A percentile compares a stretch with the other conserved stretches of the same genome.
phyloP scores from a whole-genome alignment of 1,140 invertebrate genomes.

The Drosophila kohkoa region DNA sequence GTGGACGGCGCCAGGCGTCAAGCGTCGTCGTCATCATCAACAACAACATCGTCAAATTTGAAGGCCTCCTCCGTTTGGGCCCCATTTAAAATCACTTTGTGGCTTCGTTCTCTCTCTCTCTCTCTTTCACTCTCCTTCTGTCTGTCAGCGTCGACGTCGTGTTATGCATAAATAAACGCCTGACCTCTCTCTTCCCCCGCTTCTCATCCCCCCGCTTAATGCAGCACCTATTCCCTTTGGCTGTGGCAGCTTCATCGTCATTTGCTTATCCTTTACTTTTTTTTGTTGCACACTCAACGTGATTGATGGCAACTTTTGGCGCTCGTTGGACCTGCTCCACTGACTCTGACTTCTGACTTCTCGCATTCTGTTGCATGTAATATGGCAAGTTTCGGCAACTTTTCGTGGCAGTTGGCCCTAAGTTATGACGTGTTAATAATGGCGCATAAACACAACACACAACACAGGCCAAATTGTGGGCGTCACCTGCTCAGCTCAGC shows the following conservation, averaged over 20 bases:
- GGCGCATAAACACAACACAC: slow-evolving; percentile 54
- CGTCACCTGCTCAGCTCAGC: slow-evolving; percentile 32
- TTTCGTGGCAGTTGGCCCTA: slow-evolving; percentile 22
- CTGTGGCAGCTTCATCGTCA: slow-evolving; percentile 21
- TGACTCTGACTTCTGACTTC: background rate
- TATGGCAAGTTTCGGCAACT: slow-evolving; percentile 44
- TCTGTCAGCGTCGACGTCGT: slow-evolving; percentile 22
- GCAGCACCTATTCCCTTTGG: background rate
- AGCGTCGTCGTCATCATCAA: slow-evolving; percentile 28
- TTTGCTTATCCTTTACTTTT: slow-evolving; percentile 46
- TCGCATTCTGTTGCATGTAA: slow-evolving; percentile 12
- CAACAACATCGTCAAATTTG: slow-evolving; percentile 56
- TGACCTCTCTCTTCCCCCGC: background rate
- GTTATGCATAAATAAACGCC: slow-evolving; percentile 67
- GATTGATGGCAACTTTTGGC: slow-evolving; percentile 58
- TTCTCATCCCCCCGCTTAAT: background rate
- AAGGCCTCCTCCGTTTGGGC: slow-evolving; percentile 32
- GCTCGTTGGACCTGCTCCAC: slow-evolving; percentile 2
- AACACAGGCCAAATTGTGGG: slow-evolving; percentile 34
- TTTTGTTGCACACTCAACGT: slow-evolving; percentile 19
- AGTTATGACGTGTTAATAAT: slow-evolving; percentile 72
- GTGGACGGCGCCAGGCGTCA: slow-evolving; percentile 6
- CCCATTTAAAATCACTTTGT: slow-evolving; percentile 69
- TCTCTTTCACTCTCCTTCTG: slow-evolving; percentile 11
- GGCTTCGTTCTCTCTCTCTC: background rate